phyloP scores from a whole-genome alignment of 2,797 vertebrate genomes.

The Huso huso region DNA sequence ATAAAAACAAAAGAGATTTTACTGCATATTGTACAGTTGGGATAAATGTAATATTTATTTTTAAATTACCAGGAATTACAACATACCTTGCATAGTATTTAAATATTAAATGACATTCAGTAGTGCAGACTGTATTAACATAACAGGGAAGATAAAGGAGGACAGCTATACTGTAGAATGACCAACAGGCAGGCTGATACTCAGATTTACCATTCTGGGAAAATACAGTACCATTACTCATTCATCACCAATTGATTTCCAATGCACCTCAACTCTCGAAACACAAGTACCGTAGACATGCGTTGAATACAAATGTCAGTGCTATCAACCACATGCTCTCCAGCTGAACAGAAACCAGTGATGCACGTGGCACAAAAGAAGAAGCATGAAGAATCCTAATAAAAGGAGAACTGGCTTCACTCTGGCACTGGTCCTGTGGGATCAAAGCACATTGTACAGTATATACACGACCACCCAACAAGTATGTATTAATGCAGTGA shows the following conservation, averaged over 20 bases:
- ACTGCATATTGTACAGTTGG: background rate
- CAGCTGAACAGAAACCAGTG: background rate
- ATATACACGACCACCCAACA: too few species aligned
- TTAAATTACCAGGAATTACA: background rate
- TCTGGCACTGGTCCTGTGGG: too few species aligned
- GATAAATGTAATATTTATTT: background rate
- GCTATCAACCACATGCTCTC: background rate
- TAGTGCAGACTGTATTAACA: too few species aligned
- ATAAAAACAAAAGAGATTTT: background rate
- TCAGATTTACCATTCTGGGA: background rate
- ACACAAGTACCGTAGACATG: background rate
- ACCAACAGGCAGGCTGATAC: background rate
- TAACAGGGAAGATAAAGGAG: too few species aligned
- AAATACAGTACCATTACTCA: background rate
- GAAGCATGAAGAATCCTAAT: background rate
- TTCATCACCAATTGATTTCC: background rate
- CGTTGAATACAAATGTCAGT: background rate
- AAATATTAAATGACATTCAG: too few species aligned
- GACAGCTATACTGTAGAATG: too few species aligned
- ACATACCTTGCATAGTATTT: background rate
- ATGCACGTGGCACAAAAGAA: background rate
- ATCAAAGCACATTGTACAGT: too few species aligned
- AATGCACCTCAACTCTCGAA: background rate
- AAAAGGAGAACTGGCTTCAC: background rate
- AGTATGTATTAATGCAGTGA: too few species aligned